phyloP scores from a whole-genome alignment of 2,888 invertebrate species.

The Endotricha flammealis region DNA sequence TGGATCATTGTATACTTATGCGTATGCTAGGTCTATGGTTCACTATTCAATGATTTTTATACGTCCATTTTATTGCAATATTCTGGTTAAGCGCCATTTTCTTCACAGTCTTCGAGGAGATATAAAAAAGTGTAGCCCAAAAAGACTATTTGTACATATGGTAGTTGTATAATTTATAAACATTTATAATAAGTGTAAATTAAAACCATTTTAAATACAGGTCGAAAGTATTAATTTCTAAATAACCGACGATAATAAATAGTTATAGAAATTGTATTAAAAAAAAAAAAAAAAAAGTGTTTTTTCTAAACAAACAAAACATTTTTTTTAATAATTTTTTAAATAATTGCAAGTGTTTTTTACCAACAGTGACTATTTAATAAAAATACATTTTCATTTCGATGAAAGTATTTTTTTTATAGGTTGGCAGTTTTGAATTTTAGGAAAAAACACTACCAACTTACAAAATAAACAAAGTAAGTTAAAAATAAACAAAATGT shows the following conservation, averaged over 20 bases:
- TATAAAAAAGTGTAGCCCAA: slow-evolving; percentile 52
- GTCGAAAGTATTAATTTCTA: slow-evolving; percentile 60
- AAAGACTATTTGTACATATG: slow-evolving; percentile 71
- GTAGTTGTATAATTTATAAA: slow-evolving; percentile 60
- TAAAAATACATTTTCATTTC: no score
- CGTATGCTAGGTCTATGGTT: no score
- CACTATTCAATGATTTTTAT: no score
- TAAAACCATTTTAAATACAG: slow-evolving; percentile 53
- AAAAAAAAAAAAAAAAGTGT: slow-evolving; percentile 20
- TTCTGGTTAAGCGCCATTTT: not conserved
- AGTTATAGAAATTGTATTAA: slow-evolving; percentile 52
- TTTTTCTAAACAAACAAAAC: slow-evolving; percentile 22
- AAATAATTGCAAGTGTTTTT: slow-evolving; percentile 11
- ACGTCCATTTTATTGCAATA: not conserved
- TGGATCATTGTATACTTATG: no score
- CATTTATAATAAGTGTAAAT: slow-evolving; percentile 48
- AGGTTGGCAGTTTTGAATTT: no score
- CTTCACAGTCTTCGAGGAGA: slow-evolving; percentile 15
- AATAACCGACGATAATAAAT: slow-evolving; percentile 68
- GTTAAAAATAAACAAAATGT: no score
- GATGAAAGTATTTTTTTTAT: no score
- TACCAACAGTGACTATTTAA: slow-evolving; percentile 22
- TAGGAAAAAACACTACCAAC: no score
- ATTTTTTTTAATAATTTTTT: not conserved
- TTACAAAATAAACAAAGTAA: no score